These are phyloP conservation scores for Aepyceros melampus DNA, from an alignment of 2,113 vertebrate species.

Conservation along the genomic window DNA sequence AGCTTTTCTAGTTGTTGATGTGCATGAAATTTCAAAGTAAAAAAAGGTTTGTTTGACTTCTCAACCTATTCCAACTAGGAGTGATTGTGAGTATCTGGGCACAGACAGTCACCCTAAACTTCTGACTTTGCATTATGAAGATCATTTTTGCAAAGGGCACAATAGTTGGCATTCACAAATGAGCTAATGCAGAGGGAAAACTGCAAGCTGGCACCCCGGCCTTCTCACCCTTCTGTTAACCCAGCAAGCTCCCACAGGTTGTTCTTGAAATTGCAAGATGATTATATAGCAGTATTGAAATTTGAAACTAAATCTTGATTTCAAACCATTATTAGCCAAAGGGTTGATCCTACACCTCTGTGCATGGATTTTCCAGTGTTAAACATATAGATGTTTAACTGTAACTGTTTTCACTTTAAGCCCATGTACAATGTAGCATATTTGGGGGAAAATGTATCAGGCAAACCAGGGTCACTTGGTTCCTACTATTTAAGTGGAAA, in stretches of 20 bases:
- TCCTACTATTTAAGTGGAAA: not conserved
- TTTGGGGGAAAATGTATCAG: not conserved
- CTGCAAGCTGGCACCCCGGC: conserved; percentile 60
- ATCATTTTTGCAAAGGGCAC: conserved; percentile 9
- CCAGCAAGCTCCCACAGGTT: conserved; percentile 65
- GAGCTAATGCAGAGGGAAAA: conserved; percentile 41
- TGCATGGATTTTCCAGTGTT: not conserved
- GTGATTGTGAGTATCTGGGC: not conserved
- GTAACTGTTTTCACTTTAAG: not conserved
- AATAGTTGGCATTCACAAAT: conserved; percentile 6
- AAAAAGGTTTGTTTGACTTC: not conserved
- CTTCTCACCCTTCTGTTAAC: conserved; percentile 36
- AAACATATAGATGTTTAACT: not conserved
- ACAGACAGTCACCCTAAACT: not conserved
- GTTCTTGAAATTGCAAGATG: conserved; percentile 51
- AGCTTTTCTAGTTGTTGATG: not conserved
- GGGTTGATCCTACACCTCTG: not conserved
- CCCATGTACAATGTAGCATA: not conserved
- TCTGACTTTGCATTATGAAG: not conserved
- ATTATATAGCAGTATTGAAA: conserved; percentile 52
- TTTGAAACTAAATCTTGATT: conserved; percentile 24
- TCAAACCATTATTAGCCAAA: conserved; percentile 43
- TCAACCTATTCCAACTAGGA: not conserved
- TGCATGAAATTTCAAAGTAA: not conserved
- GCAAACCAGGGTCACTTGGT: not conserved